A percentile compares a stretch with the other conserved stretches of the same genome.
These are phyloP conservation scores for Aurelia aurita DNA, from an alignment of 30 jellyfish, hydroid and myxozoan genomes.

Conservation along the genomic window DNA sequence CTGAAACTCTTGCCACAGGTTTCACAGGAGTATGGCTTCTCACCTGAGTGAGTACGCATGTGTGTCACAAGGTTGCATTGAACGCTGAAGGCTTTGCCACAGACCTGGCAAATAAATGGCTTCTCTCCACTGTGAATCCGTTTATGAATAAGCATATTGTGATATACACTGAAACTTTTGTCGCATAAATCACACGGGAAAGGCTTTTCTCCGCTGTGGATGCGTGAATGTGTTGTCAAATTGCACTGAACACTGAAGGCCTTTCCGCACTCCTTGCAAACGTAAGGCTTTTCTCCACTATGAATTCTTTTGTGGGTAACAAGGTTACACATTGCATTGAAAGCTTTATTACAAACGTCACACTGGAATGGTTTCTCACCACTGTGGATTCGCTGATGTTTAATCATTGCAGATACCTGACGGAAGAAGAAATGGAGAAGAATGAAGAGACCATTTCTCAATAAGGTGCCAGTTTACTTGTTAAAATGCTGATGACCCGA, in stretches of 20 bases:
- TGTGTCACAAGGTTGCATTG: slow-evolving; percentile 66
- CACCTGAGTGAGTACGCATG: slow-evolving; percentile 68
- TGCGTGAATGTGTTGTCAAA: slow-evolving; percentile 54
- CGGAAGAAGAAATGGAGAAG: not conserved
- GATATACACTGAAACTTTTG: slow-evolving; percentile 56
- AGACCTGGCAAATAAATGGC: slow-evolving; percentile 47
- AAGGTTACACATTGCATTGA: slow-evolving; percentile 66
- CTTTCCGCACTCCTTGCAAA: slow-evolving; percentile 56
- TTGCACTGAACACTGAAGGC: slow-evolving; percentile 66
- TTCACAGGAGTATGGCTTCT: slow-evolving; percentile 57
- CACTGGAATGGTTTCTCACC: slow-evolving; percentile 80
- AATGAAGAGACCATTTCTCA: not conserved
- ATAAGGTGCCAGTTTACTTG: not conserved
- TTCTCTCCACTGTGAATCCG: slow-evolving; percentile 67
- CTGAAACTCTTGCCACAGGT: slow-evolving; percentile 55
- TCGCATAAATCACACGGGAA: slow-evolving; percentile 53
- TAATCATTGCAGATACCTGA: slow-evolving; percentile 44
- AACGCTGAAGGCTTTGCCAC: slow-evolving; percentile 52
- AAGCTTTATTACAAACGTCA: slow-evolving; percentile 56
- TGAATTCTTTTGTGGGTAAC: slow-evolving; percentile 59
- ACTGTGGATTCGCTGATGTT: slow-evolving; percentile 57
- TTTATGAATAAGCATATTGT: slow-evolving; percentile 50
- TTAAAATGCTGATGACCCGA: not conserved
- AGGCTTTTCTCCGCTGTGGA: slow-evolving; percentile 64
- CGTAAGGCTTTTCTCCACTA: slow-evolving; percentile 71